Base-by-base conservation (phyloP, 1,140 invertebrate genomes). In the Varroa destructor region DNA sequence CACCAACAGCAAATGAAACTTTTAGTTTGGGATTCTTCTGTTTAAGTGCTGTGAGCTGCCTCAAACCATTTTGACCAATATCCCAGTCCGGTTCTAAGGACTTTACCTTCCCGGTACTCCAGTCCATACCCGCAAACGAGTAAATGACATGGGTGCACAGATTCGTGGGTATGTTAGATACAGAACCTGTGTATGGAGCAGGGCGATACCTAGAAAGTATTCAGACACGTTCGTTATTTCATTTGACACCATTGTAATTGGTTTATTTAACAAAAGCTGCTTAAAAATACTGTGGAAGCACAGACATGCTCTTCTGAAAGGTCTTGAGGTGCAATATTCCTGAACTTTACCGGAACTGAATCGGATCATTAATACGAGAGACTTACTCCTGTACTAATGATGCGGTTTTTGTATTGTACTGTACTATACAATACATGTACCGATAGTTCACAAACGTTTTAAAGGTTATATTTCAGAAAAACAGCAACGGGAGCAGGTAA, bases 1-100 rank as follows among this genome's bases (percentile, higher is more conserved):
- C 88, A 0, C 91, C 91, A 55, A 93, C 87, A 6, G 89, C 89
- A 1, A 93, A 75, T 0, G 86, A 84, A 0, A 86, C 84, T 79
- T 89, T 91, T 2, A 93, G 77, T 74, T 86, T 82, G 0, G 88
- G 87, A 79, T 88, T 88, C 71, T 79, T 81, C 51, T 82, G 77
- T 76, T 87, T 88, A 0, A 92, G 76, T 0, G 77, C 78, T 0
- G 86, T 88, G 70, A 89, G 78, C 57, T 85, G 84, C 73, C 84
- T 85, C 76, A 86, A 90, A 25, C 86, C 85, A 10, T 84, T 87
- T 5, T 14, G 37, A 5, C 61, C 72, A 54, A 74, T n/a, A 51
- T 74, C 73, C 64, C 57, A 61, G 54, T 72, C 73, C 12, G 73
- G 73, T 14, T 74, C 73, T 3, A 74, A 57, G 42, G 73, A n/a